Evolutionary conservation across 2,113 vertebrate species (phyloP), one percentile per base, ranked within the genome.

Genomic region (Sphyrna mokarran): DNA sequence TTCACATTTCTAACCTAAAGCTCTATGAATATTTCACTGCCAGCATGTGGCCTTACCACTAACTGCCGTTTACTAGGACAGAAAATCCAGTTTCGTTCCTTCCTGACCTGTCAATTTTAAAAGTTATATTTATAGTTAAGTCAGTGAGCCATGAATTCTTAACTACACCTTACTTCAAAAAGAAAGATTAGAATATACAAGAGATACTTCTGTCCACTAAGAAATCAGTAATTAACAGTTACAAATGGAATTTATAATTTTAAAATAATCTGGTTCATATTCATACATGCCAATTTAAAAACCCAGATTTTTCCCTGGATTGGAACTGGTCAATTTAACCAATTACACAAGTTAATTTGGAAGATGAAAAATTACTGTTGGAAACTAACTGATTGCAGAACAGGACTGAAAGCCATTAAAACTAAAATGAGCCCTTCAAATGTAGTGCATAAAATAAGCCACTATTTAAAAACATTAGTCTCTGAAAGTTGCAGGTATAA

Each of bases 101-200:
- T 95, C 43, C 94, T 95, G 94, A 95, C 94, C 94, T 95, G 94
- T 23, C 37, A 95, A 95, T 95, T 95, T 95, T 95, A 72, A 95
- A 95, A 14, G 33, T 93, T 37, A 93, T 72, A 95, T 54, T 94
- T 95, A 95, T 26, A 95, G 63, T 94, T 43, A 66, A 94, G 37
- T 69, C 66, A 94, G 37, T 70, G n/a, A 72, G 37, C 37, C 10
- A 95, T 26, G 3, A 93, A 66, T 66, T 37, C 6, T 22, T 20
- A 93, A 9, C 89, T 66, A 68, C 1, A 83, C 5, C n/a, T 83
- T 83, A 83, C 14, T 68, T n/a, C 22, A 6, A 7, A 14, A 91
- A 16, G n/a, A 16, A 58, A 93, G 37, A 93, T 14, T 14, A 63
- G 14, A 37, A 93, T 20, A 93, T 22, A 63, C 63, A 20, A 91